Evolutionary conservation across 2,888 invertebrate species (phyloP), one percentile per base, ranked within the genome.

Genomic region (Eilema caniola): DNA sequence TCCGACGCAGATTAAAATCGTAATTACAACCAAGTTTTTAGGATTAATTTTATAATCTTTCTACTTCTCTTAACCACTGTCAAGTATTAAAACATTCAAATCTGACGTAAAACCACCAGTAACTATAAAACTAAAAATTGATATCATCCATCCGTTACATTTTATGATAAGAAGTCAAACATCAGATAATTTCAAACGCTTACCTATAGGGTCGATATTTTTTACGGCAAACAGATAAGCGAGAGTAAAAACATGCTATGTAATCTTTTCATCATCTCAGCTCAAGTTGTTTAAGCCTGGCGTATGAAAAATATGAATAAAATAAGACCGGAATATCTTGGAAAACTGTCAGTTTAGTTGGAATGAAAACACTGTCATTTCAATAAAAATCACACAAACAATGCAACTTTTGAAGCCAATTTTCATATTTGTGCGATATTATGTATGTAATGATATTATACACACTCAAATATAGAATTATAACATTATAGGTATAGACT

Each of bases 1-100:
- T 84, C 83, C 80, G 77, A 76, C 84, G 84, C 78, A 90, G 92
- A 94, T 94, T 92, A 91, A 91, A 93, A 93, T 93, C 92, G 93
- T 93, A 93, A 94, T 93, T 91, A 90, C 89, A 86, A 87, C 85
- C 81, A 91, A 93, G 87, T 93, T 93, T 89, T 86, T 82, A 77
- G 88, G 86, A 91, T 92, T 90, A 89, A 92, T 91, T 90, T 90
- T 88, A 88, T 90, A 91, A 92, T 90, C 88, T 90, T 85, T 84
- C 84, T 83, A 82, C 84, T 85, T 85, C 82, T 83, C 80, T 80
- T 82, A 84, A 83, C 82, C 88, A 83, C 76, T 78, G 74, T 80
- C 81, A 80, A 82, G 77, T 86, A 85, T 85, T 74, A 78, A 77
- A 78, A 85, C 20, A 85, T 84, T 85, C 65, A 72, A 74, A 82